These are phyloP conservation scores for Macaria notata DNA, from an alignment of 2,888 invertebrate genomes.

Conservation along the genomic window DNA sequence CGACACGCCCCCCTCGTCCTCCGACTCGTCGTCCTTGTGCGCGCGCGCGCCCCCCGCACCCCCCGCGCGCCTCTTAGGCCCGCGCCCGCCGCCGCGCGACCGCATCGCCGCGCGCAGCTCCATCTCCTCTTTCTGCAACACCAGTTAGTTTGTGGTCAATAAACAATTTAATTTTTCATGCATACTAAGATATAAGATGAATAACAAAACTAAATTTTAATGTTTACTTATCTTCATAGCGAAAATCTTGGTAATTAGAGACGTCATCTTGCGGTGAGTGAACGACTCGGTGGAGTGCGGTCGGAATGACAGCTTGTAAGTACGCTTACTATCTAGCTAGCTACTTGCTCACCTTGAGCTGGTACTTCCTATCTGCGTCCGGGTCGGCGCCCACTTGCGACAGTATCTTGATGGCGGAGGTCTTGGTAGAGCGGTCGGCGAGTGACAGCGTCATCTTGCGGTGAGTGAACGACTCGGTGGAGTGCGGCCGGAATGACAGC, in stretches of 20 bases:
- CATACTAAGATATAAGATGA: no score
- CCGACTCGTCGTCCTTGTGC: slow-evolving; percentile 86
- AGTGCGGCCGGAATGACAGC: slow-evolving; percentile 98
- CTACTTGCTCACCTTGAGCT: slow-evolving; percentile 87
- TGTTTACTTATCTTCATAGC: no score
- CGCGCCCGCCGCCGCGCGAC: slow-evolving; percentile 61
- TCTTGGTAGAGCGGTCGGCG: slow-evolving; percentile 96
- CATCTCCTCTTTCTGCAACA: slow-evolving; percentile 96
- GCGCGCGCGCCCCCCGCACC: slow-evolving; percentile 43
- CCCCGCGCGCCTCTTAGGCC: slow-evolving; percentile 37
- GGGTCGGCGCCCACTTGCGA: slow-evolving; percentile 97
- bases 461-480: slow-evolving; percentile 99
- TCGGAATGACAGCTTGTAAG: slow-evolving; percentile 93
- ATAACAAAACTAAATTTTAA: no score
- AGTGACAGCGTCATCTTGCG: slow-evolving; percentile 99
- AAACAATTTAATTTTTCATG: no score
- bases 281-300: slow-evolving; percentile 99
- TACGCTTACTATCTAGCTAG: no score
- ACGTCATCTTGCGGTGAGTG: slow-evolving; percentile 99
- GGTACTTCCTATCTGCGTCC: slow-evolving; percentile 94
- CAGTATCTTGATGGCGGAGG: slow-evolving; percentile 96
- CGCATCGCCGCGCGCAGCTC: slow-evolving; percentile 94
- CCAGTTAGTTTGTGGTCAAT: background rate
- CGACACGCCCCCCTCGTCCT: slow-evolving; percentile 96
- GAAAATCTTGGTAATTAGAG: slow-evolving; percentile 95